A percentile compares a stretch with the other conserved stretches of the same genome.
Conservation (phyloP, 2,113 vertebrate species). For the Barnardius zonarius region DNA sequence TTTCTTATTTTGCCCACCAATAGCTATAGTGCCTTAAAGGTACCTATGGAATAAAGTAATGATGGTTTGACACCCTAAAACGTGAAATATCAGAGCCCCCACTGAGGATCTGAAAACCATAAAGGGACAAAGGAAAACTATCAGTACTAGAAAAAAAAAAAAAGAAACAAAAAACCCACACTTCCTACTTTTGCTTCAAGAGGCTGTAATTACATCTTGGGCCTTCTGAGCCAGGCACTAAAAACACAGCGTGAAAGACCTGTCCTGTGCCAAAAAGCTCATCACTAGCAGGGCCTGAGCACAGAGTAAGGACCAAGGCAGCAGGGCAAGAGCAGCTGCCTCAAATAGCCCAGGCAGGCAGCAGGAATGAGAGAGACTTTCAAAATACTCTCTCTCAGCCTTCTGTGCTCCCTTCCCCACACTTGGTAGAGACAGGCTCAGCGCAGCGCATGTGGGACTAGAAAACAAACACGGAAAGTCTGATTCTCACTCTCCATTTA, state of each 20-base stretch:
- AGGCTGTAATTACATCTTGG: neutral
- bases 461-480: neutral
- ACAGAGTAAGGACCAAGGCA: neutral
- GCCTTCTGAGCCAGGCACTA: neutral
- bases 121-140: neutral
- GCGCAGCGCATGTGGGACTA: rapidly evolving
- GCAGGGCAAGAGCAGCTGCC: neutral
- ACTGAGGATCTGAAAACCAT: neutral
- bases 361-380: neutral
- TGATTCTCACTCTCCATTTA: neutral
- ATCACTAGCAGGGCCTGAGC: rapidly evolving
- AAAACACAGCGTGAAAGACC: neutral
- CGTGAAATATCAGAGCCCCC: neutral
- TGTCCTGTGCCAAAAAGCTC: neutral
- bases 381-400: too few relatives aligned
- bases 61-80: neutral
- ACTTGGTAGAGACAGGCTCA: neutral
- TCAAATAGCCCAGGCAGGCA: neutral
- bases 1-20: neutral
- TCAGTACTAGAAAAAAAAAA: neutral
- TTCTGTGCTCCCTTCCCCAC: neutral
- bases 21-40: neutral
- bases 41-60: neutral
- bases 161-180: neutral
- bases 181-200: neutral